A percentile compares a stretch with the other conserved stretches of the same genome.
Conservation (phyloP, 2,888 invertebrate species). For the Notodonta ziczac region DNA sequence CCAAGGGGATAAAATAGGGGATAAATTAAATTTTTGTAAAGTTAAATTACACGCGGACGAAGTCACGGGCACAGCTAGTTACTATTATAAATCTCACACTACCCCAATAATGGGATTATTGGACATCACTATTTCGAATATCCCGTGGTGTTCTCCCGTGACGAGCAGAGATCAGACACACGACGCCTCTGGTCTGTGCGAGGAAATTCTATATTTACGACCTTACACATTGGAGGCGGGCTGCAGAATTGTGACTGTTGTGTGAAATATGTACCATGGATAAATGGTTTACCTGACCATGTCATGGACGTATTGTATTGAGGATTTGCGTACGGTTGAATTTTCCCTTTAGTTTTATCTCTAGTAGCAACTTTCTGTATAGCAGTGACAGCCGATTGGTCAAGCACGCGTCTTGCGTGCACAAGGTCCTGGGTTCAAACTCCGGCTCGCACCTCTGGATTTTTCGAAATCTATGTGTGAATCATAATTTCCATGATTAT, state of each 20-base stretch:
- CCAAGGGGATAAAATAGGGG: no score
- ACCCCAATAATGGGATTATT: neutral
- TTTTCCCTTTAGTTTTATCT: neutral
- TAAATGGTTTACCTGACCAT: slow-evolving; percentile 11
- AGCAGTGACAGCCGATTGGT: no score
- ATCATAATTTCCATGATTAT: no score
- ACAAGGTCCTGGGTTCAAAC: no score
- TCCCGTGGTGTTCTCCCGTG: slow-evolving; percentile 35
- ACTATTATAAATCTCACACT: no score
- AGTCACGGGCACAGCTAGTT: no score
- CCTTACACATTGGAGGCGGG: slow-evolving; percentile 17
- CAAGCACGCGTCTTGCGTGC: no score
- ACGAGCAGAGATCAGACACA: slow-evolving; percentile 35
- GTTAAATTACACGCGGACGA: no score
- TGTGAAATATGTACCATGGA: slow-evolving; percentile 9
- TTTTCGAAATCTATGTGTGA: no score
- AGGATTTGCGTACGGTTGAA: neutral
- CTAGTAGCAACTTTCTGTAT: no score
- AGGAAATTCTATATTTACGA: slow-evolving; percentile 28
- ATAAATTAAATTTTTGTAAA: no score
- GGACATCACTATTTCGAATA: slow-evolving; percentile 23
- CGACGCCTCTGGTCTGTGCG: slow-evolving; percentile 34
- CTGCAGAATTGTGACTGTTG: slow-evolving; percentile 23
- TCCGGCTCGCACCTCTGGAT: no score
- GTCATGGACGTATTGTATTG: neutral